Percentiles rank a stretch among this genome's conserved stretches.
Conservation (phyloP, 1,140 invertebrate genomes). For the Lasaia peninsularis region DNA sequence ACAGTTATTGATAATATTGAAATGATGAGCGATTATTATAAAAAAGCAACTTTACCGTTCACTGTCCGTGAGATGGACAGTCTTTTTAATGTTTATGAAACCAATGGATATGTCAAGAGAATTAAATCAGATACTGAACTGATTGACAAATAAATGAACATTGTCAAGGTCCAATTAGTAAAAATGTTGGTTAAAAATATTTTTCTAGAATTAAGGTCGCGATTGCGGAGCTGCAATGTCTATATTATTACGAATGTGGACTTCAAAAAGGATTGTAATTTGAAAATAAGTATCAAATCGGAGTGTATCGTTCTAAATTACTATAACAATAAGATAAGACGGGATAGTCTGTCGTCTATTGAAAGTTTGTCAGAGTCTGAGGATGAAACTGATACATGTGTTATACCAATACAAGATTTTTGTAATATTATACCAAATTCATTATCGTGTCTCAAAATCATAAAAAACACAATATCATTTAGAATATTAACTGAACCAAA, state of each 20-base stretch:
- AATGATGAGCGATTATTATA: slow-evolving; percentile 89
- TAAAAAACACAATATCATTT: slow-evolving; percentile 67
- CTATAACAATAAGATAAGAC: slow-evolving; percentile 49
- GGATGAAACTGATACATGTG: slow-evolving; percentile 50
- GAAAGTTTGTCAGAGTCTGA: slow-evolving; percentile 66
- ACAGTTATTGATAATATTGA: slow-evolving; percentile 96
- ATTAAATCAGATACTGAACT: slow-evolving; percentile 47
- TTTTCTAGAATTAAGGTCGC: slow-evolving; percentile 77
- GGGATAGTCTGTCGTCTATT: slow-evolving; percentile 62
- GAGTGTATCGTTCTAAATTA: slow-evolving; percentile 70
- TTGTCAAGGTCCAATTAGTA: slow-evolving; percentile 21
- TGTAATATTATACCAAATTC: slow-evolving; percentile 72
- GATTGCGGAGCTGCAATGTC: slow-evolving; percentile 77
- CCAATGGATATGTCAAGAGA: slow-evolving; percentile 58
- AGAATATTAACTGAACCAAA: slow-evolving; percentile 68
- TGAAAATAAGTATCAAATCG: slow-evolving; percentile 71
- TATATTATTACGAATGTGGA: slow-evolving; percentile 71
- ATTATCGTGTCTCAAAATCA: slow-evolving; percentile 68
- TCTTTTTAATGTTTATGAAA: slow-evolving; percentile 74
- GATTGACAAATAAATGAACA: slow-evolving; percentile 52
- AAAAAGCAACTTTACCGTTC: slow-evolving; percentile 87
- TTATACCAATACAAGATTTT: slow-evolving; percentile 61
- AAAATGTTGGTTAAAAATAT: slow-evolving; percentile 72
- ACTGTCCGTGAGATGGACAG: slow-evolving; percentile 81
- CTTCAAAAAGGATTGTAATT: slow-evolving; percentile 60